Evolutionary conservation across 2,113 vertebrate species (phyloP).

Genomic region (Lonchura striata): DNA sequence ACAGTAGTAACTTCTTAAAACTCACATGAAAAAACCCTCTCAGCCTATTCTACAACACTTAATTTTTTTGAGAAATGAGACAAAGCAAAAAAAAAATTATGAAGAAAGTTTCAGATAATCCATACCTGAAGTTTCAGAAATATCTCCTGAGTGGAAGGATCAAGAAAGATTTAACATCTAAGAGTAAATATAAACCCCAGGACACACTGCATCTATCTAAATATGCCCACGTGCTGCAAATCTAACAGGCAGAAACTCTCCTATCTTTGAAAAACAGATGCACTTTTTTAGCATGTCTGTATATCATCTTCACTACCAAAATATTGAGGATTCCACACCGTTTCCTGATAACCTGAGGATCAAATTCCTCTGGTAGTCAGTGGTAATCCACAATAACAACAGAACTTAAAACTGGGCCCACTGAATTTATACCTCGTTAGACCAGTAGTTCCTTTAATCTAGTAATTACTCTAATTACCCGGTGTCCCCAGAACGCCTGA

Average conservation of each 20-base stretch:
- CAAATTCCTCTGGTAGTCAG: background rate
- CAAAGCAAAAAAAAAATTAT: background rate
- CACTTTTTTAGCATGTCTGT: background rate
- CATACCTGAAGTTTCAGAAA: background rate
- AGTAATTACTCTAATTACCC: background rate
- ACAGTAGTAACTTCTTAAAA: background rate
- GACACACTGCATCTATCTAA: background rate
- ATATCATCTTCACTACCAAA: conserved; percentile 35
- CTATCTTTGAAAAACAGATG: conserved; percentile 42
- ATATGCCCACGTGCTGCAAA: background rate
- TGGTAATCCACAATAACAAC: background rate
- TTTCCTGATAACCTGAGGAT: background rate
- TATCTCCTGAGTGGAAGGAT: background rate
- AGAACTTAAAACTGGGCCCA: background rate
- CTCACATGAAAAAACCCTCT: background rate
- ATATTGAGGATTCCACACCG: background rate
- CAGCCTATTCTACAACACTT: background rate
- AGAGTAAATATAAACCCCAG: background rate
- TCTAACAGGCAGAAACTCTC: conserved; percentile 40
- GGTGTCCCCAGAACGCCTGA: background rate
- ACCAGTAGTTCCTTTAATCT: background rate
- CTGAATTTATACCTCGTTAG: background rate
- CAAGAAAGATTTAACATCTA: background rate
- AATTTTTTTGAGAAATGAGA: background rate
- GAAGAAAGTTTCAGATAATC: background rate